Conservation (phyloP, 1,140 invertebrate species). For the Pogonomyrmex californicus region DNA sequence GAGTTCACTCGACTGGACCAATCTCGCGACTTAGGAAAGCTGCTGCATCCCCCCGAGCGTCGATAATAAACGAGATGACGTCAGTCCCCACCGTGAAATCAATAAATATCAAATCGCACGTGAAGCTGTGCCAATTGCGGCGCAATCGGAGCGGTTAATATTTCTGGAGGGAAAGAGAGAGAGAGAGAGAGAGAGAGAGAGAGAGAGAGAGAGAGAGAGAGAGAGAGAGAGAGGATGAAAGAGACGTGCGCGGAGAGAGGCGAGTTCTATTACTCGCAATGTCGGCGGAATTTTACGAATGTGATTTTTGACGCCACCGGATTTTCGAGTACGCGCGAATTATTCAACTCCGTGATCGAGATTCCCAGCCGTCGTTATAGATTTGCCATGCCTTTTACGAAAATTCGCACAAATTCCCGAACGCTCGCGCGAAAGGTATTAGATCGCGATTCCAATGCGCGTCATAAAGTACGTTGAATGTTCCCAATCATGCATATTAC, state of each 20-base stretch:
- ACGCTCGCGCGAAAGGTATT: neutral
- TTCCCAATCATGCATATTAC: neutral
- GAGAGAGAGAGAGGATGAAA: constrained; percentile 18
- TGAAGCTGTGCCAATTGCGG: constrained; percentile 59
- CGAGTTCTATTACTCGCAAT: constrained; percentile 48
- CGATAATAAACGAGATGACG: constrained; percentile 62
- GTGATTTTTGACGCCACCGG: constrained; percentile 54
- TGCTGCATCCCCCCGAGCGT: constrained; percentile 53
- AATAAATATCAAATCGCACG: constrained; percentile 63
- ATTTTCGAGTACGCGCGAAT: constrained; percentile 49
- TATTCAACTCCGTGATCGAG: constrained; percentile 43
- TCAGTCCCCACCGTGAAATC: constrained; percentile 53
- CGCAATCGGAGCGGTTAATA: constrained; percentile 46
- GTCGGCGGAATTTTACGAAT: constrained; percentile 51
- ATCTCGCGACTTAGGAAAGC: constrained; percentile 60
- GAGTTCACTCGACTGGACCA: constrained; percentile 45
- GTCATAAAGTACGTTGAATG: neutral
- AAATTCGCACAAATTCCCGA: constrained; percentile 42
- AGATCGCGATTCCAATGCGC: neutral
- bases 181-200: constrained; percentile 14
- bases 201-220: constrained; percentile 25
- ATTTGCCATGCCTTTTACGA: constrained; percentile 21
- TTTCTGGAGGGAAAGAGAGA: constrained; percentile 6
- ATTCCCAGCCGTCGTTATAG: constrained; percentile 33
- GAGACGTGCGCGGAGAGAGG: constrained; percentile 25